phyloP scores from a whole-genome alignment of 1,140 invertebrate species.

The Manduca sexta region DNA sequence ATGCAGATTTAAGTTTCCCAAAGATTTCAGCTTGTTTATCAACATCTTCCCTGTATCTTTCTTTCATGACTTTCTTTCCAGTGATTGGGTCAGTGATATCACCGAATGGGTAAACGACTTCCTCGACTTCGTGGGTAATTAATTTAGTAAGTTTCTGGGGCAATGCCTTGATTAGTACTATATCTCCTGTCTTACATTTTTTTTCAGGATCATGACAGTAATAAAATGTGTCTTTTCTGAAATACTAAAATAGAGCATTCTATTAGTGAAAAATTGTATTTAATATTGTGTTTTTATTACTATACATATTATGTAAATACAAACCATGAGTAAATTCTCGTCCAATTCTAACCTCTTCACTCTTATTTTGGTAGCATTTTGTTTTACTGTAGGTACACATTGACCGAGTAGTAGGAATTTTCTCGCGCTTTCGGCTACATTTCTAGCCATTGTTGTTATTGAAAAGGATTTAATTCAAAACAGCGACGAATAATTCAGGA shows the following conservation, averaged over 20 bases:
- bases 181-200: slow-evolving; percentile 85
- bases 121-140: slow-evolving; percentile 85
- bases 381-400: slow-evolving; percentile 82
- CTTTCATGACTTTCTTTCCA: slow-evolving; percentile 83
- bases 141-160: slow-evolving; percentile 81
- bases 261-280: background rate
- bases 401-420: slow-evolving; percentile 77
- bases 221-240: slow-evolving; percentile 79
- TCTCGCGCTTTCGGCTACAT: slow-evolving; percentile 42
- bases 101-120: slow-evolving; percentile 86
- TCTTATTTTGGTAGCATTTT: slow-evolving; percentile 84
- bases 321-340: slow-evolving; percentile 79
- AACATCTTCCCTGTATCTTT: slow-evolving; percentile 83
- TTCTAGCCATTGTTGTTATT: slow-evolving; percentile 47
- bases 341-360: slow-evolving; percentile 82
- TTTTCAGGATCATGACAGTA: slow-evolving; percentile 86
- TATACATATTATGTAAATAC: slow-evolving; percentile 22
- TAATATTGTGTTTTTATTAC: background rate
- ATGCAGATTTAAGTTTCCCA: slow-evolving; percentile 79
- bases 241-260: slow-evolving; percentile 79
- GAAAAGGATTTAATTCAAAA: no score
- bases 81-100: slow-evolving; percentile 89
- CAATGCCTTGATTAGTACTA: slow-evolving; percentile 84
- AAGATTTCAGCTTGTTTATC: slow-evolving; percentile 79
- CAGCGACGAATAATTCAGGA: no score